Conservation (phyloP, 2,113 vertebrate species). For the Struthio camelus region DNA sequence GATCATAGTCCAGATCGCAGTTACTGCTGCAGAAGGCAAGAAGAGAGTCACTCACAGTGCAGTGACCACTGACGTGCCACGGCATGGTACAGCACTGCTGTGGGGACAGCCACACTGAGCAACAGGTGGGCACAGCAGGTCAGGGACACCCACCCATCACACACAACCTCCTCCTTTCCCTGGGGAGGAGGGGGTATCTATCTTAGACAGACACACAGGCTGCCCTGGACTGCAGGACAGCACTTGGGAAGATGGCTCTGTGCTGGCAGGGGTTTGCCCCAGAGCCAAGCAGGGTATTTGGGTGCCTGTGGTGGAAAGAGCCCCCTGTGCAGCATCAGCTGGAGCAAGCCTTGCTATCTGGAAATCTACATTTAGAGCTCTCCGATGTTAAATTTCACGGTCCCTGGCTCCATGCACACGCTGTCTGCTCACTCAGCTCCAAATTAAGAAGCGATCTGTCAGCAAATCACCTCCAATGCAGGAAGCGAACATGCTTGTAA, state of each 20-base stretch:
- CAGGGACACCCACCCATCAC: too few species aligned
- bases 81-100: rapidly evolving
- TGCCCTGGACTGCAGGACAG: neutral
- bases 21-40: conserved; percentile 1
- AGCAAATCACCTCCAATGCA: neutral
- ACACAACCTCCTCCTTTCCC: neutral
- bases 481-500: neutral
- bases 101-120: neutral
- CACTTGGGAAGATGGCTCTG: rapidly evolving
- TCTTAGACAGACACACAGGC: neutral
- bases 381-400: neutral
- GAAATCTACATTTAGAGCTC: neutral
- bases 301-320: neutral
- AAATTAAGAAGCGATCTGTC: conserved; percentile 12
- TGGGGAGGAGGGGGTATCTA: rapidly evolving
- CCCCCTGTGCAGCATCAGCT: rapidly evolving
- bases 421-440: neutral
- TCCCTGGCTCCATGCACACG: rapidly evolving
- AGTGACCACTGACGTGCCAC: rapidly evolving
- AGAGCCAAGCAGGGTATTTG: neutral
- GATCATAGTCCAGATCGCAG: conserved; percentile 25
- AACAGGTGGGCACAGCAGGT: too few species aligned
- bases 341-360: neutral
- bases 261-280: neutral
- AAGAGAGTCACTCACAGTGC: neutral